Percentiles rank a stretch among this genome's conserved stretches.
Evolutionary conservation across 2,113 vertebrate species (phyloP).

Genomic region (Hippocampus zosterae): DNA sequence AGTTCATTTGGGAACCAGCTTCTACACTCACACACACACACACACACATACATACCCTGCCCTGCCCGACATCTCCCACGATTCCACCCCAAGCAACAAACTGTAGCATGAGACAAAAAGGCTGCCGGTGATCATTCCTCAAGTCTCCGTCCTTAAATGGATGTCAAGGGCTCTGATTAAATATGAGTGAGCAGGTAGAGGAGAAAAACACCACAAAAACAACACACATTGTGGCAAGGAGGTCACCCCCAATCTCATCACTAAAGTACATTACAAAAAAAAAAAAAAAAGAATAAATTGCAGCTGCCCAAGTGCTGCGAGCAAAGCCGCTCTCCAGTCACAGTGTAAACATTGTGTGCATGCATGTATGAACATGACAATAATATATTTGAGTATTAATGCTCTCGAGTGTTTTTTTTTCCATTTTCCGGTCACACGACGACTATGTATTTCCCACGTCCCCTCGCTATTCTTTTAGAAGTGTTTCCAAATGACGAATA

Average conservation of each 20-base stretch:
- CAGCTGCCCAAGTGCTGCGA: slow-evolving; percentile 35
- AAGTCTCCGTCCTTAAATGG: slow-evolving; percentile 67
- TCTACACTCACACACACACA: slow-evolving; percentile 14
- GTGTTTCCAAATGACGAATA: slow-evolving; percentile 57
- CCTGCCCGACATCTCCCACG: not conserved
- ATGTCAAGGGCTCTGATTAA: slow-evolving; percentile 71
- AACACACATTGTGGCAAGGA: slow-evolving; percentile 19
- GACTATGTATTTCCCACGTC: slow-evolving; percentile 46
- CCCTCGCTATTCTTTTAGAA: slow-evolving; percentile 41
- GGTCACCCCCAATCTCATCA: not conserved
- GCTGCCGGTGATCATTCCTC: slow-evolving; percentile 58
- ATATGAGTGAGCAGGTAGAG: slow-evolving; percentile 61
- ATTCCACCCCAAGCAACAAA: slow-evolving; percentile 51
- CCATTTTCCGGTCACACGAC: slow-evolving; percentile 45
- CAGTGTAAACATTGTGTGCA: slow-evolving; percentile 72
- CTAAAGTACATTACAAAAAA: slow-evolving; percentile 1
- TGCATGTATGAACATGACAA: slow-evolving; percentile 73
- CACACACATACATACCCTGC: not conserved
- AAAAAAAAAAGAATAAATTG: not conserved
- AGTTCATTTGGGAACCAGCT: slow-evolving; percentile 33
- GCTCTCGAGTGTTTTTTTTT: slow-evolving; percentile 58
- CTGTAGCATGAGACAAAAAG: slow-evolving; percentile 68
- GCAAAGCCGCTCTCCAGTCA: slow-evolving; percentile 66
- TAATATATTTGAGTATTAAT: slow-evolving; percentile 76
- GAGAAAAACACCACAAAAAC: slow-evolving; percentile 32